These are phyloP conservation scores for Parasteatoda tepidariorum DNA, from an alignment of 1,140 invertebrate genomes.

Conservation along the genomic window DNA sequence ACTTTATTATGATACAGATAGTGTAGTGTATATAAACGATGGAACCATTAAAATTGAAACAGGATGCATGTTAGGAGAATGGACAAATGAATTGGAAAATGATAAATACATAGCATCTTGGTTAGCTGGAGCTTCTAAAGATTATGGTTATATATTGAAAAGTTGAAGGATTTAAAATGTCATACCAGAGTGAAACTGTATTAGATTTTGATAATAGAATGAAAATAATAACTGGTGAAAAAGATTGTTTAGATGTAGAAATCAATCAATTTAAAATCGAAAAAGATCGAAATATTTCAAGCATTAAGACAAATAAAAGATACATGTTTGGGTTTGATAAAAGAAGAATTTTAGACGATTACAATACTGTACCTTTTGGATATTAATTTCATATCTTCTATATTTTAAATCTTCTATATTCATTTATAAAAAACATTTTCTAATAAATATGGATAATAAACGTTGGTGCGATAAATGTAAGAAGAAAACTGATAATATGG, in stretches of 20 bases:
- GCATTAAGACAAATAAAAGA: neutral
- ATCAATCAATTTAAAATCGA: constrained; percentile 1
- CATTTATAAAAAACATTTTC: too few species aligned
- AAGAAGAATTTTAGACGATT: constrained; percentile 9
- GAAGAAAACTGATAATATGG: too few species aligned
- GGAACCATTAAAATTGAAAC: constrained; percentile 3
- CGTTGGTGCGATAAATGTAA: too few species aligned
- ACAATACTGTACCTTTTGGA: neutral
- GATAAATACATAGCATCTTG: neutral
- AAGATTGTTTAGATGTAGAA: neutral
- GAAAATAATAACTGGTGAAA: neutral
- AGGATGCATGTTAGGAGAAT: neutral
- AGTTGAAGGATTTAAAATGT: neutral
- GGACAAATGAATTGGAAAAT: constrained; percentile 7
- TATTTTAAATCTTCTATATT: too few species aligned
- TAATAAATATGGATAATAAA: too few species aligned
- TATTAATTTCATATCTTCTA: neutral
- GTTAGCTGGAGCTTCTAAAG: constrained; percentile 2
- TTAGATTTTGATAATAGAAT: neutral
- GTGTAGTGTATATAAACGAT: constrained; percentile 19
- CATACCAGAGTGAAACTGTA: neutral
- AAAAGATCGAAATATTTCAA: too few species aligned
- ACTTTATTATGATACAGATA: constrained; percentile 31
- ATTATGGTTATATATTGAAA: constrained; percentile 18
- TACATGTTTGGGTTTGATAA: neutral